A percentile compares a stretch with the other conserved stretches of the same genome.
Evolutionary conservation across 2,113 vertebrate species (phyloP).

Genomic region (Xiphophorus couchianus): DNA sequence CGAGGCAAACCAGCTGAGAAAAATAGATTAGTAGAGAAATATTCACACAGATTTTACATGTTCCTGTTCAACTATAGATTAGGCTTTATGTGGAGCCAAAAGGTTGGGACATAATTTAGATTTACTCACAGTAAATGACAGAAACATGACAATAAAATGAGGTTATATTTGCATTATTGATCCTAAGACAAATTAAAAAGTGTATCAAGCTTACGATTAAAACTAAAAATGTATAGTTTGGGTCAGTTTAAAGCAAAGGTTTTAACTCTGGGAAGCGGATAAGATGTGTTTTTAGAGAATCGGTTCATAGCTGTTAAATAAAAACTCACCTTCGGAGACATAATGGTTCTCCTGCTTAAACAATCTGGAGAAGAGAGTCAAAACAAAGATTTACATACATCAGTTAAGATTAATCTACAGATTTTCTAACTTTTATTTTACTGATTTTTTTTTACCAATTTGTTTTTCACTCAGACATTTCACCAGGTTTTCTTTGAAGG

Average conservation of each 20-base stretch:
- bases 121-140: no score
- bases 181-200: no score
- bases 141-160: no score
- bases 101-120: neutral
- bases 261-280: no score
- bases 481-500: slow-evolving; percentile 18
- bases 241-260: neutral
- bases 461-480: rapidly evolving
- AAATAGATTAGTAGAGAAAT: neutral
- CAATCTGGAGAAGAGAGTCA: slow-evolving; percentile 6
- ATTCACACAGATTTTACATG: neutral
- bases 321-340: slow-evolving; percentile 17
- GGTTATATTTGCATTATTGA: no score
- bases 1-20: neutral
- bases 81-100: neutral
- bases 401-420: neutral
- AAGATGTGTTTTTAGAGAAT: no score
- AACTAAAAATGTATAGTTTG: no score
- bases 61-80: neutral
- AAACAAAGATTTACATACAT: neutral
- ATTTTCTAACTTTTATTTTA: no score
- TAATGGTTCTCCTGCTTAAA: neutral
- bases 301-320: neutral
- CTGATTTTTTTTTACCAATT: slow-evolving; percentile 25
- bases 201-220: no score